phyloP scores from a whole-genome alignment of 2,113 vertebrate species.

The Prochilodus magdalenae region DNA sequence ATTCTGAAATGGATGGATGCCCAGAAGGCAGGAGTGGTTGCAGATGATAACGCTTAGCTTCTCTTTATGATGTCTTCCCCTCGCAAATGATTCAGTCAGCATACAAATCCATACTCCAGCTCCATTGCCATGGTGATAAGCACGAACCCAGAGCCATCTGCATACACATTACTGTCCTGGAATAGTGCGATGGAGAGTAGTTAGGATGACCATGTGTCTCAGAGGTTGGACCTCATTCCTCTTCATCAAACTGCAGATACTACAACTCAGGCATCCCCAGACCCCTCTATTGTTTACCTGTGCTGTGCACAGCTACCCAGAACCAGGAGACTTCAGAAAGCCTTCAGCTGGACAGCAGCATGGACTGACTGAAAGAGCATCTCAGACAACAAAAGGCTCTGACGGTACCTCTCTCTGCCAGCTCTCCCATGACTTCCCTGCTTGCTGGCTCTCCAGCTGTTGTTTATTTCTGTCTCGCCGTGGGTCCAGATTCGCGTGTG shows the following conservation, averaged over 20 bases:
- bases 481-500: conserved; percentile 24
- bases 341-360: background rate
- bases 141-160: conserved; percentile 51
- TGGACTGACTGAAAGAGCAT: background rate
- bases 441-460: conserved; percentile 29
- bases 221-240: conserved; percentile 11
- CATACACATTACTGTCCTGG: conserved; percentile 44
- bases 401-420: conserved; percentile 2
- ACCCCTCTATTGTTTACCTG: conserved; percentile 17
- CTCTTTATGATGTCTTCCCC: conserved; percentile 12
- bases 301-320: background rate
- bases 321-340: background rate
- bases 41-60: conserved; percentile 10
- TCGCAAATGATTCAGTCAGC: conserved; percentile 8
- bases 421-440: background rate
- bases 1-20: conserved; percentile 25
- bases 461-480: conserved; percentile 40
- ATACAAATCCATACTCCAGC: conserved; percentile 45
- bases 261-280: background rate
- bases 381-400: conserved; percentile 11
- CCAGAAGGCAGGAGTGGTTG: background rate
- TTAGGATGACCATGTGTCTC: conserved; percentile 7
- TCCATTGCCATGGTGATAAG: conserved; percentile 62
- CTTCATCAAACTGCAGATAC: conserved; percentile 2
- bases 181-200: conserved; percentile 34